Conservation (phyloP, 1,140 invertebrate species). For the Seison nebaliae region DNA sequence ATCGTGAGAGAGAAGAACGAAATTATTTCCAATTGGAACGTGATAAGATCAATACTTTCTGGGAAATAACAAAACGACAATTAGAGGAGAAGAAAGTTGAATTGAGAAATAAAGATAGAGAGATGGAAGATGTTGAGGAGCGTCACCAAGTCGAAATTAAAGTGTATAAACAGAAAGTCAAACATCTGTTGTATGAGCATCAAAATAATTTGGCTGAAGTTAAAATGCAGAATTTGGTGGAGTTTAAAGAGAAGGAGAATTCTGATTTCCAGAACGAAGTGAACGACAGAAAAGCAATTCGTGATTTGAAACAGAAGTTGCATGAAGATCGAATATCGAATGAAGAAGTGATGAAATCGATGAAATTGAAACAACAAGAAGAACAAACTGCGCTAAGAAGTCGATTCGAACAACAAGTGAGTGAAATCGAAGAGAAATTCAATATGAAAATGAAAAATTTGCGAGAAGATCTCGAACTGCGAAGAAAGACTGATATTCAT, state of each 20-base stretch:
- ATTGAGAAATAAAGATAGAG: constrained; percentile 47
- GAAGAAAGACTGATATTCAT: constrained; percentile 39
- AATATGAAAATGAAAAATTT: constrained; percentile 46
- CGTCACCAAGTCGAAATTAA: constrained; percentile 57
- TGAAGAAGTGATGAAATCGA: constrained; percentile 38
- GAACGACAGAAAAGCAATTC: constrained; percentile 48
- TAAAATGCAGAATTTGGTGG: constrained; percentile 45
- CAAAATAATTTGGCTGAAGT: constrained; percentile 49
- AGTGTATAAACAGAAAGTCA: constrained; percentile 55
- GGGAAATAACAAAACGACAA: constrained; percentile 62
- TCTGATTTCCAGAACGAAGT: constrained; percentile 44
- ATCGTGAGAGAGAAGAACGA: constrained; percentile 65
- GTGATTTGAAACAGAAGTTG: constrained; percentile 41
- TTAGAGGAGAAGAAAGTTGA: constrained; percentile 47
- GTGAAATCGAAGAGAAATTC: constrained; percentile 50
- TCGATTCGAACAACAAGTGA: constrained; percentile 43
- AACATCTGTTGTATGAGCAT: constrained; percentile 66
- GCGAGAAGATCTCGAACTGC: constrained; percentile 43
- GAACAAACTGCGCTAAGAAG: constrained; percentile 32
- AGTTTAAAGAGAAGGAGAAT: constrained; percentile 44
- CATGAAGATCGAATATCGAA: constrained; percentile 42
- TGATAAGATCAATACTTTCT: constrained; percentile 70
- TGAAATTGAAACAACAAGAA: constrained; percentile 1
- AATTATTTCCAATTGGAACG: constrained; percentile 80
- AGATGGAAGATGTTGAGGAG: constrained; percentile 56